Base-by-base conservation (phyloP, 2,113 vertebrate genomes). In the Protomyctophum bolini region DNA sequence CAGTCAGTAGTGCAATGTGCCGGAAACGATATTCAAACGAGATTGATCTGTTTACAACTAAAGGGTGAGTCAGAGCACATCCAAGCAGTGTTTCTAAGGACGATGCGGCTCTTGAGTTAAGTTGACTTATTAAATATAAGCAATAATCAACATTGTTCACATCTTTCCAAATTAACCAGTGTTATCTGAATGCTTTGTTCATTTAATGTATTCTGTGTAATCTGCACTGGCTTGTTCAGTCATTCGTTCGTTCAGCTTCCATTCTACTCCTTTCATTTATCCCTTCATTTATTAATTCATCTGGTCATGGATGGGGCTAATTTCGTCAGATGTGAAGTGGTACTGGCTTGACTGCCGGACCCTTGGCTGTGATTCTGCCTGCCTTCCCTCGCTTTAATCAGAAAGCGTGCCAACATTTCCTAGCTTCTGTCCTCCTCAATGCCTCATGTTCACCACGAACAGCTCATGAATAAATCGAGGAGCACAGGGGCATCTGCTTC, bases 381-480 rank as follows among this genome's bases (percentile, higher is more conserved):
- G 33, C 33, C 59, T 45, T 62, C 67, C 65, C 52, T 83, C 21
- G 12, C 58, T 83, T 85, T 83, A 88, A 89, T 90, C 79, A 87
- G 79, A n/a, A n/a, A 82, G 79, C 84, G 84, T 48, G 77, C 78
- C 79, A 82, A 84, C 14, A 75, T 72, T 56, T 87, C 87, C 79
- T 62, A 77, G 76, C 76, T 64, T 55, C 70, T 67, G 10, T 73
- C 60, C 51, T 50, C 64, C 59, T 29, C 69, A 41, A 41, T 67
- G 54, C 66, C 11, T 83, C 70, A 2, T 80, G 85, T 83, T 86
- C 50, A 75, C 41, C 0, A 50, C 58, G 75, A 91, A 88, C 82
- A 10, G 48, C 68, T 86, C 77, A 88, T 89, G 63, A 88, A 90
- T 91, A 87, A 87, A 88, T 81, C 59, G 75, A 82, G 75, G 63